Base-by-base conservation (phyloP, 92 coral and sea anemone species). In the Heteractis magnifica region DNA sequence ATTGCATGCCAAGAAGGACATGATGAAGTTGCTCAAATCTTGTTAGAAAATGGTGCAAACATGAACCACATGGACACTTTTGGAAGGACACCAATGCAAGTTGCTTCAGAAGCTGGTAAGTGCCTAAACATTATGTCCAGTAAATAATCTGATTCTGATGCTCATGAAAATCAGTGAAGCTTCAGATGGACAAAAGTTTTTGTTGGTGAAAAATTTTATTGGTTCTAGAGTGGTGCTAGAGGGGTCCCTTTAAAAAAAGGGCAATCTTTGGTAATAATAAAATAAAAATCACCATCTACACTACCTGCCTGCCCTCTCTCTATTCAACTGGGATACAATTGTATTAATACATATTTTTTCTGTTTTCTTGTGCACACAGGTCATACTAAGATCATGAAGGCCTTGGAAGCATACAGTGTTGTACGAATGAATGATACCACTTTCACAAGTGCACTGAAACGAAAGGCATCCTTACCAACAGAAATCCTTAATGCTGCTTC, bases 1-100 rank as follows among this genome's bases (percentile, higher is more conserved):
- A 96, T 96, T 55, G 99, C 99, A 11, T 91, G 98, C 6, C 99
- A 96, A 77, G 98, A 96, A 79, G 99, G 99, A 10, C 99, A 96
- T 79, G 99, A 96, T 60, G 99, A 96, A 76, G 97, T 94, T 11
- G 99, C 95, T n/a, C 95, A 95, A 72, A 81, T 96, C 78, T 84
- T 96, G 64, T 79, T 96, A 64, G 94, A 96, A 77, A 90, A 94
- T 85, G 92, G 87, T 73, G 99, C 99, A 14, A 87, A 94, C 71
- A 93, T 92, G 94, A 90, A 87, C 75, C 91, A 94, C 77, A 84
- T 92, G 5, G 99, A 96, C 81, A 94, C 91, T 34, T 95, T 92
- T 78, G 99, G 99, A 49, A 82, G 99, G 79, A 95, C 94, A 65
- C 99, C 99, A 19, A 90, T 96, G 97, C 95, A 94, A 86, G 99